Percentiles rank a stretch among this genome's conserved stretches.
These are phyloP conservation scores for Hippocampus zosterae DNA, from an alignment of 2,113 vertebrate genomes.

Conservation along the genomic window DNA sequence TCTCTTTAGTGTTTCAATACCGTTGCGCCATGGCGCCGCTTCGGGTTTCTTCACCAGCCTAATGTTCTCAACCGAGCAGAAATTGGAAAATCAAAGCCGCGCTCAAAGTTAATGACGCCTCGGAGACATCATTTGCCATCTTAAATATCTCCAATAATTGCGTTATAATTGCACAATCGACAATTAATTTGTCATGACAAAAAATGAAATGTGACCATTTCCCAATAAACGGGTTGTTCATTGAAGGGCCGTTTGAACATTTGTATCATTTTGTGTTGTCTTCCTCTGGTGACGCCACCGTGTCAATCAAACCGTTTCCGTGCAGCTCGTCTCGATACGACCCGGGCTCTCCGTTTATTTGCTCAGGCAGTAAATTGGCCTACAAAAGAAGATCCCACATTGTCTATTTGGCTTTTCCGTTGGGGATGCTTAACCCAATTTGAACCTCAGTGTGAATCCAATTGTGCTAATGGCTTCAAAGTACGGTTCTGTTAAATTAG, in stretches of 20 bases:
- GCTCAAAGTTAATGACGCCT: constrained; percentile 11
- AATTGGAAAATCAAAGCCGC: neutral
- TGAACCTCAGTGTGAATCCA: constrained; percentile 60
- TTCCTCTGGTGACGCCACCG: neutral
- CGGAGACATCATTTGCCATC: constrained; percentile 20
- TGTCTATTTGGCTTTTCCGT: constrained; percentile 42
- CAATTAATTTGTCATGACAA: neutral
- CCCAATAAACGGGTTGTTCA: constrained; percentile 7
- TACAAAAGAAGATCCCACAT: constrained; percentile 47
- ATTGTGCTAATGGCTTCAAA: constrained; percentile 54
- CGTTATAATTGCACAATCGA: neutral
- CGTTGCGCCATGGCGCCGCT: neutral
- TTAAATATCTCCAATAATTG: neutral
- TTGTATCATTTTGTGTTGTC: neutral
- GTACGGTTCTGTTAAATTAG: constrained; percentile 31
- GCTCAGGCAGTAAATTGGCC: constrained; percentile 53
- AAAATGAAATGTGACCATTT: neutral
- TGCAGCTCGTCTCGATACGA: neutral
- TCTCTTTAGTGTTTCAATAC: constrained; percentile 1
- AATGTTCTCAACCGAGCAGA: neutral
- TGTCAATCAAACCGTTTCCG: neutral
- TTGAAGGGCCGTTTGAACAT: constrained; percentile 7
- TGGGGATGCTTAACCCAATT: constrained; percentile 67
- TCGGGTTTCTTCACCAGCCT: constrained; percentile 1
- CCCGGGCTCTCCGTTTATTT: constrained; percentile 41